Evolutionary conservation across 2,113 vertebrate species (phyloP).

Genomic region (Loxodonta africana): DNA sequence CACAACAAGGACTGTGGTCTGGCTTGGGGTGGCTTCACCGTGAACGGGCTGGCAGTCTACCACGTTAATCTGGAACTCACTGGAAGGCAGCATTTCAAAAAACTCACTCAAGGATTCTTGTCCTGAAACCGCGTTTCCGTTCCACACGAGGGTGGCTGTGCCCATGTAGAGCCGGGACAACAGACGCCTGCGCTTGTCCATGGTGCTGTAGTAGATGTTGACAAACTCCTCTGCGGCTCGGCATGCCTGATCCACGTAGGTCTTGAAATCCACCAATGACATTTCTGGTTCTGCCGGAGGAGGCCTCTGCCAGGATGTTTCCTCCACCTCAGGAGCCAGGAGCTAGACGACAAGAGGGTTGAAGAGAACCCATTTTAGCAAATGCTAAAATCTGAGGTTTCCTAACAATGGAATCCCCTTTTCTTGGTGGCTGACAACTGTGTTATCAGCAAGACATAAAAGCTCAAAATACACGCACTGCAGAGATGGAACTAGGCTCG

Average conservation of each 20-base stretch:
- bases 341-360: not conserved
- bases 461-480: not conserved
- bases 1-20: constrained; percentile 96
- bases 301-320: not conserved
- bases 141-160: constrained; percentile 97
- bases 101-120: constrained; percentile 95
- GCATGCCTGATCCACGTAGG: constrained; percentile 96
- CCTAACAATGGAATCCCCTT: not conserved
- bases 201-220: constrained; percentile 98
- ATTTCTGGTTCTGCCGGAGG: constrained; percentile 4
- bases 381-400: not conserved
- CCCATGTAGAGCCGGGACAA: constrained; percentile 96
- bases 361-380: constrained; percentile 7
- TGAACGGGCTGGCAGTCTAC: constrained; percentile 98
- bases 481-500: not conserved
- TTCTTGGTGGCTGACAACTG: not conserved
- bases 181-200: constrained; percentile 98
- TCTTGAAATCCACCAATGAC: constrained; percentile 94
- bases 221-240: constrained; percentile 98
- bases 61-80: constrained; percentile 96
- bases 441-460: not conserved
- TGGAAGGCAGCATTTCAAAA: constrained; percentile 97
- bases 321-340: not conserved
- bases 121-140: constrained; percentile 96
- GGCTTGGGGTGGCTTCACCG: constrained; percentile 97